Conservation (phyloP, 2,888 invertebrate species). For the Isoperla grammatica region DNA sequence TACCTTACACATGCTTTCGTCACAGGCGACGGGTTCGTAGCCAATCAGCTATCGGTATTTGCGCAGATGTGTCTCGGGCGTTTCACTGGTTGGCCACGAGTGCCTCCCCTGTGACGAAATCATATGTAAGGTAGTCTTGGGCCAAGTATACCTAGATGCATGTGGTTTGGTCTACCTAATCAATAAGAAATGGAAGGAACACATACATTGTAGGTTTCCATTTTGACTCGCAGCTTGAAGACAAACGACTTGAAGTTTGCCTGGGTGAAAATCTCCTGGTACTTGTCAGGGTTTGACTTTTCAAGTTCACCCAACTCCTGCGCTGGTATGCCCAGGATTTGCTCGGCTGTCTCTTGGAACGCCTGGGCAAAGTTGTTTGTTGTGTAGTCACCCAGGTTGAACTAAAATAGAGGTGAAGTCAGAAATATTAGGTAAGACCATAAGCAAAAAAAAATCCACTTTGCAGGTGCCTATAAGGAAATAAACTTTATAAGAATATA, state of each 20-base stretch:
- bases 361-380: constrained; percentile 87
- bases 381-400: constrained; percentile 80
- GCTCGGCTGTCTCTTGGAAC: constrained; percentile 80
- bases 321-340: constrained; percentile 62
- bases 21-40: too few species aligned
- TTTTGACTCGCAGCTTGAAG: constrained; percentile 80
- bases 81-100: too few species aligned
- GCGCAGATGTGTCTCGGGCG: too few species aligned
- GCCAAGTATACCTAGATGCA: too few species aligned
- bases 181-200: too few species aligned
- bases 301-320: constrained; percentile 70
- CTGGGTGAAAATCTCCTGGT: constrained; percentile 62
- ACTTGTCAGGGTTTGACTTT: constrained; percentile 54
- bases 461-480: neutral
- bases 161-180: too few species aligned
- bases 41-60: too few species aligned
- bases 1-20: too few species aligned
- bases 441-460: neutral
- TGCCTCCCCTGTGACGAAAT: too few species aligned
- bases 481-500: neutral
- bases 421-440: neutral
- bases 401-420: neutral
- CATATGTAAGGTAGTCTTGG: too few species aligned
- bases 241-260: constrained; percentile 74
- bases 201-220: constrained; percentile 83